Percentiles rank a stretch among this genome's conserved stretches.
These are phyloP conservation scores for Coecobrya sp. DNA, from an alignment of 2,888 invertebrate genomes.

Conservation along the genomic window DNA sequence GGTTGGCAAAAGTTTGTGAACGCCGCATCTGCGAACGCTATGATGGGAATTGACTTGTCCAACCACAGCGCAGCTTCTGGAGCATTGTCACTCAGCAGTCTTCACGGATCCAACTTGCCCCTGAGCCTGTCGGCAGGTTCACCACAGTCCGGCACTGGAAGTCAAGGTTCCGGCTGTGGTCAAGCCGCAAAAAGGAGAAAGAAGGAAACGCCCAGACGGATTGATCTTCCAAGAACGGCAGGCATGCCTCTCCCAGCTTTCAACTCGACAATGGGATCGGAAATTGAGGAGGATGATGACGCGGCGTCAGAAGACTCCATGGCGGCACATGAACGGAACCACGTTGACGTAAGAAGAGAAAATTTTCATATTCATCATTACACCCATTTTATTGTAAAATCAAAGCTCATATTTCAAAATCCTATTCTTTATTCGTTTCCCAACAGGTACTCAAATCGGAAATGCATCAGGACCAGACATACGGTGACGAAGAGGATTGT, in stretches of 20 bases:
- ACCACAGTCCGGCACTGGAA: constrained; percentile 77
- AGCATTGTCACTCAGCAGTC: constrained; percentile 66
- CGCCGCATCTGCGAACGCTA: constrained; percentile 72
- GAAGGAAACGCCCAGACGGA: constrained; percentile 86
- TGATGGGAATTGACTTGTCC: constrained; percentile 86
- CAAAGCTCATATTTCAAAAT: background rate
- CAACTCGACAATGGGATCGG: constrained; percentile 82
- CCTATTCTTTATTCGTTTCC: background rate
- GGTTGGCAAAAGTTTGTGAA: constrained; percentile 78
- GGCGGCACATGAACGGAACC: constrained; percentile 86
- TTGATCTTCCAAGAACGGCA: constrained; percentile 84
- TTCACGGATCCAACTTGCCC: constrained; percentile 71
- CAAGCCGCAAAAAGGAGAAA: constrained; percentile 85
- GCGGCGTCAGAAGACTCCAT: constrained; percentile 85
- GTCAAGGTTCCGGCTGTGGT: constrained; percentile 75
- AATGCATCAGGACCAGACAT: constrained; percentile 77
- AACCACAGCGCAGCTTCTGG: constrained; percentile 82
- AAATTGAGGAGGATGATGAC: constrained; percentile 84
- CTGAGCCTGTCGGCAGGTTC: constrained; percentile 80
- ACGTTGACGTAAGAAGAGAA: constrained; percentile 83
- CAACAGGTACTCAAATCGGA: constrained; percentile 76
- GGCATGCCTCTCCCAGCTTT: constrained; percentile 81
- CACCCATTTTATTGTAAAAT: background rate
- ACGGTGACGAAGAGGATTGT: constrained; percentile 85
- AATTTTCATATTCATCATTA: background rate